These are phyloP conservation scores for Lagorchestes hirsutus DNA, from an alignment of 2,797 vertebrate genomes.

Conservation along the genomic window DNA sequence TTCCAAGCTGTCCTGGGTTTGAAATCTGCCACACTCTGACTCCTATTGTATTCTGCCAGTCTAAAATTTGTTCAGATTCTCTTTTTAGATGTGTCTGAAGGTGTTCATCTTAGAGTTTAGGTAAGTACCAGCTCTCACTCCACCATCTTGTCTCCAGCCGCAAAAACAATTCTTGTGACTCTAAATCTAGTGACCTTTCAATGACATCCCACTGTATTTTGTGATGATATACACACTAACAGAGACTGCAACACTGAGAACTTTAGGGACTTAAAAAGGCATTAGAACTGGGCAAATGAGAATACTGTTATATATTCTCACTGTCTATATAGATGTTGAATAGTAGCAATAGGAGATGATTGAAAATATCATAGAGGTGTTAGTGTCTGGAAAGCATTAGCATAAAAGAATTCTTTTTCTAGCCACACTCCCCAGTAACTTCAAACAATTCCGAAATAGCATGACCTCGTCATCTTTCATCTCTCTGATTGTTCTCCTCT, in stretches of 20 bases:
- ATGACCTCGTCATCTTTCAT: background rate
- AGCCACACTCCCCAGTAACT: background rate
- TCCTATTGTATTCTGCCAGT: too few species aligned
- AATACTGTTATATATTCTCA: background rate
- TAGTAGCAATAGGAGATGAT: background rate
- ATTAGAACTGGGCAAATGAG: background rate
- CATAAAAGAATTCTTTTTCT: background rate
- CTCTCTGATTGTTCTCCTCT: background rate
- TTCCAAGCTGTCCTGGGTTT: too few species aligned
- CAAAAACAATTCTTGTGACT: background rate
- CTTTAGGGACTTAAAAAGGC: background rate
- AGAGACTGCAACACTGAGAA: background rate
- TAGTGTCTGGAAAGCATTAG: background rate
- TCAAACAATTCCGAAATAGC: background rate
- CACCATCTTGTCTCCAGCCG: too few species aligned
- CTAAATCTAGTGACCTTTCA: background rate
- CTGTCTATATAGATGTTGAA: background rate
- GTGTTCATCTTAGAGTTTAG: background rate
- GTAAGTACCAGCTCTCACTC: too few species aligned
- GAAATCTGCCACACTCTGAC: too few species aligned
- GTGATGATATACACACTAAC: background rate
- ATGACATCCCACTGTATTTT: background rate
- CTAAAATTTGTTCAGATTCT: too few species aligned
- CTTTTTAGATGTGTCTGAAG: background rate
- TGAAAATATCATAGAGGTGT: background rate